These are phyloP conservation scores for Aradus depressus DNA, from an alignment of 2,888 invertebrate genomes.

Conservation along the genomic window DNA sequence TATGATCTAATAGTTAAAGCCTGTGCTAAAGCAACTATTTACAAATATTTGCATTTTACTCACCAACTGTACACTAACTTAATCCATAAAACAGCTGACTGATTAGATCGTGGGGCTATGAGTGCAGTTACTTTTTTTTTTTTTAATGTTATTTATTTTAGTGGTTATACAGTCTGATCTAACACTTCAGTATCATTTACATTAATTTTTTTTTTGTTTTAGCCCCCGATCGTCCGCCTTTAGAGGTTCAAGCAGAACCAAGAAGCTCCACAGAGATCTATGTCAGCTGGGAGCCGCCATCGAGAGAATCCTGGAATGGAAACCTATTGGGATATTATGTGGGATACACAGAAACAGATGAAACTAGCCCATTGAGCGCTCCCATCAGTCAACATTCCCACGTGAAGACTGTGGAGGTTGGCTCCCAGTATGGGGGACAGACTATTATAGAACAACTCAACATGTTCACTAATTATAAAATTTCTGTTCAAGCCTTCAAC, in stretches of 20 bases:
- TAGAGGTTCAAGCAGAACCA: slow-evolving; percentile 70
- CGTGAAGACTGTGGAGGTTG: slow-evolving; percentile 58
- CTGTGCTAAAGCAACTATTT: too few relatives aligned
- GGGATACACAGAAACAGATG: slow-evolving; percentile 59
- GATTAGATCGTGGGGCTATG: background rate
- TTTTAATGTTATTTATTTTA: background rate
- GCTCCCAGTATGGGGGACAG: slow-evolving; percentile 55
- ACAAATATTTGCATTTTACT: too few relatives aligned
- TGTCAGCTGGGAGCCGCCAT: slow-evolving; percentile 79
- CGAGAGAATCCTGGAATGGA: slow-evolving; percentile 76
- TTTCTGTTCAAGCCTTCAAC: slow-evolving; percentile 78
- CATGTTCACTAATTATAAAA: slow-evolving; percentile 68
- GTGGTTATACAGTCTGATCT: too few relatives aligned
- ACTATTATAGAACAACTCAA: slow-evolving; percentile 56
- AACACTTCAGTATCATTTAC: background rate
- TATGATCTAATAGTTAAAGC: too few relatives aligned
- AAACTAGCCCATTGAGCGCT: slow-evolving; percentile 31
- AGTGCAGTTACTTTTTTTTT: background rate
- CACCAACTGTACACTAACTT: too few relatives aligned
- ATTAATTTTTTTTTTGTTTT: slow-evolving; percentile 4
- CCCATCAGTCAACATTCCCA: slow-evolving; percentile 43
- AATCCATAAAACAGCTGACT: too few relatives aligned
- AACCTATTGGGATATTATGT: slow-evolving; percentile 78
- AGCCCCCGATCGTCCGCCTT: slow-evolving; percentile 64
- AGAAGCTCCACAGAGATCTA: slow-evolving; percentile 75